Base-by-base conservation (phyloP, 2,113 vertebrate genomes). In the Brachypteracias leptosomus region DNA sequence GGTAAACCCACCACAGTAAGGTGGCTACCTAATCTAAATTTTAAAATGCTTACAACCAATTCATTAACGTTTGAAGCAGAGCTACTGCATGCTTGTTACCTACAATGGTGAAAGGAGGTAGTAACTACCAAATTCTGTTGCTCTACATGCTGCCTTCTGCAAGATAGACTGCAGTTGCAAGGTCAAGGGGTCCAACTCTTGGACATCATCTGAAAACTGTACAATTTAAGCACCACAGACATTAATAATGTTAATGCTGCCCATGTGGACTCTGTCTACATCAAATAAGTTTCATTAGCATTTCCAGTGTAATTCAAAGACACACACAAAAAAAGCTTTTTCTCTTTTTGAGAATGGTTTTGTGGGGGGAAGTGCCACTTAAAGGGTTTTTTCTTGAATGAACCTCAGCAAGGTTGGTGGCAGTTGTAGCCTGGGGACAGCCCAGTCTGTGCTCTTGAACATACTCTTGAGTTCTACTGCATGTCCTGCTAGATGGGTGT, bases 401-500 rank as follows among this genome's bases (percentile, higher is more conserved):
- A 71, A 38, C 5, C 5, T 2, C n/a, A 71, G 24, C 36, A 74
- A 89, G 6, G 10, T 70, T 29, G 28, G 26, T 83, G 35, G 29
- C 40, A 70, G 4, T 2, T 83, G 21, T 40, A 36, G 75, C 24
- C 29, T 28, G 13, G n/a, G 24, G 63, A 35, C 28, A 62, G 35
- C 26, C 20, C 0, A 0, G 24, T 68, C 10, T 38, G n/a, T 80
- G 35, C 11, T 76, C 10, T 31, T 86, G 59, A 70, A 40, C 11
- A 2, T 31, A 6, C 17, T 67, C 10, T n/a, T 26, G 6, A 35
- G 38, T 73, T 73, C 19, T 74, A 35, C 68, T 59, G 8, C 4
- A 1, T 19, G 11, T 59, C 35, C 38, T 82, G 38, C 46, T 65
- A 16, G 75, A 2, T 20, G 17, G 15, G 5, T 0, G 0, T 13